Evolutionary conservation across 2,797 vertebrate genomes (phyloP), one percentile per base, ranked within the genome.

Genomic region (Sparidentex hasta): DNA sequence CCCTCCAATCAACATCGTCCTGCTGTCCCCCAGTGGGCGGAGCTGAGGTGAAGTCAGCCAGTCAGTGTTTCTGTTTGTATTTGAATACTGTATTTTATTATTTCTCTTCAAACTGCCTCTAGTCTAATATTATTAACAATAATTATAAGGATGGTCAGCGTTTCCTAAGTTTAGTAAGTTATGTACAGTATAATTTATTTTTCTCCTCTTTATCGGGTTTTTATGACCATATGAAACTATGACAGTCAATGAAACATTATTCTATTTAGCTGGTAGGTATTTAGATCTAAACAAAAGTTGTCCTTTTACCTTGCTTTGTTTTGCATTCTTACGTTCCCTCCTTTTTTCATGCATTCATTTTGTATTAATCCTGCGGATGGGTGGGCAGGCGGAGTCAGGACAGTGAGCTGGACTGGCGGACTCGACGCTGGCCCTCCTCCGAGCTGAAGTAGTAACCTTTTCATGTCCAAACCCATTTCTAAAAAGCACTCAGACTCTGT

Each of bases 121-220:
- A 97, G 96, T 97, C 95, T 95, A 95, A 97, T 97, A 96, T 96
- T 97, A 96, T 94, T 96, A 96, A 94, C 97, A 96, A 95, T 97
- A 95, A 97, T 97, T 96, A 96, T 97, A 95, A 97, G 94, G 93
- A 96, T 95, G 95, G 95, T 98, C 97, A 97, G 95, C 96, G 93
- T 96, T 97, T 97, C 96, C 95, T 97, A 96, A 96, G 96, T 97
- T 95, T 97, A 97, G 97, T 99, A 98, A 98, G 95, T 99, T 99
- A 98, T 98, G 96, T 98, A 98, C 98, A 98, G 96, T 97, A 97
- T 99, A 98, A 98, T 99, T 99, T 99, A 99, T 98, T 98, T 95
- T 95, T 94, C 90, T 93, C 88, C 90, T 93, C 93, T 90, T 88
- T 90, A 86, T 92, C 68, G 65, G 80, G 91, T 93, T 93, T 91